Percentiles rank a stretch among this genome's conserved stretches.
Conservation (phyloP, 2,113 vertebrate species). For the Perognathus longimembris region DNA sequence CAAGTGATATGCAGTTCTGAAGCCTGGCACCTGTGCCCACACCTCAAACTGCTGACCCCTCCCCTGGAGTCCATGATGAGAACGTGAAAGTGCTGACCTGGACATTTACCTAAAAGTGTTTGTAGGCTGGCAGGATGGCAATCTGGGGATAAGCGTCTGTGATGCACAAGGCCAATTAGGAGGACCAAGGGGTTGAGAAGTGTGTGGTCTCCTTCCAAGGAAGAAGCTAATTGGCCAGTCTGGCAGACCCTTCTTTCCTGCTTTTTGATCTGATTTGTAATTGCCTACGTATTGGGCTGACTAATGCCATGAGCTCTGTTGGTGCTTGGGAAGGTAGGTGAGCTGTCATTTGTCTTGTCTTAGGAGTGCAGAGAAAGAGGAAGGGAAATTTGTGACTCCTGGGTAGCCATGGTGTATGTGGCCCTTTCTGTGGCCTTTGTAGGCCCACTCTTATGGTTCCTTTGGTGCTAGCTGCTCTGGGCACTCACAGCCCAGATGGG, state of each 20-base stretch:
- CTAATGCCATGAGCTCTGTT: not conserved
- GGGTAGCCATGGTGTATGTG: not conserved
- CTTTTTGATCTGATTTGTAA: slow-evolving; percentile 70
- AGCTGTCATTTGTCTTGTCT: not conserved
- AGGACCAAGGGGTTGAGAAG: slow-evolving; percentile 50
- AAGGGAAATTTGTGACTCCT: not conserved
- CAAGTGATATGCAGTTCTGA: not conserved
- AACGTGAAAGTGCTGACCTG: slow-evolving; percentile 80
- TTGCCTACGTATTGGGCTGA: slow-evolving; percentile 55
- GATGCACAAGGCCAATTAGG: slow-evolving; percentile 79
- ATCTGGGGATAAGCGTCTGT: slow-evolving; percentile 69
- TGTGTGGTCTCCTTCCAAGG: slow-evolving; percentile 72
- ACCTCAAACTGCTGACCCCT: slow-evolving; percentile 79
- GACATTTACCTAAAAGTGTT: slow-evolving; percentile 65
- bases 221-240: slow-evolving; percentile 74
- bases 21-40: slow-evolving; percentile 73
- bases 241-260: slow-evolving; percentile 54
- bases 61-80: slow-evolving; percentile 49
- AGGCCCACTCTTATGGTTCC: not conserved
- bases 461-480: not conserved
- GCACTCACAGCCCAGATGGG: not conserved
- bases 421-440: not conserved
- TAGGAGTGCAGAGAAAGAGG: slow-evolving; percentile 2
- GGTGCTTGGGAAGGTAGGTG: not conserved
- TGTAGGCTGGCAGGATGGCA: slow-evolving; percentile 68